These are phyloP conservation scores for Hemicordylus capensis DNA, from an alignment of 2,113 vertebrate species.

Conservation along the genomic window DNA sequence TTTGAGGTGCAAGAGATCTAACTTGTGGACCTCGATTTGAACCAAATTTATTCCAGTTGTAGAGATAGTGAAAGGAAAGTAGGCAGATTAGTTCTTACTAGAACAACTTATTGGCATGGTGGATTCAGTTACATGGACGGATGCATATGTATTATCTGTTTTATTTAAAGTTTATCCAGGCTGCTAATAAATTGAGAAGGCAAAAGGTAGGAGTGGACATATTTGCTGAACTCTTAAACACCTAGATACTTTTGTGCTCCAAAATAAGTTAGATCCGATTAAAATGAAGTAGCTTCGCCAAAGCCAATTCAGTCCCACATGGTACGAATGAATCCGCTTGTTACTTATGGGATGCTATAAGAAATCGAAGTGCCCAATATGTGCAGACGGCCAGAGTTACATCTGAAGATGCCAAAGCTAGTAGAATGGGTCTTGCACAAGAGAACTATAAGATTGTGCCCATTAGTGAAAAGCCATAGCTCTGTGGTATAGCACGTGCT, in stretches of 20 bases:
- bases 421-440: neutral
- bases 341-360: neutral
- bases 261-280: no score
- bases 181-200: neutral
- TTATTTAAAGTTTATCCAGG: slow-evolving; percentile 1
- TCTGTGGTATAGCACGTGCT: no score
- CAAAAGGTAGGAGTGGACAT: neutral
- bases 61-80: no score
- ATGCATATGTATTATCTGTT: neutral
- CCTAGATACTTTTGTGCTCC: neutral
- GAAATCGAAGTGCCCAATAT: neutral
- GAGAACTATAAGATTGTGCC: neutral
- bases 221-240: neutral
- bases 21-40: no score
- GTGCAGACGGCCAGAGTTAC: no score
- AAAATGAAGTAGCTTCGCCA: neutral
- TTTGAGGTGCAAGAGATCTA: no score
- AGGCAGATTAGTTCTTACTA: no score
- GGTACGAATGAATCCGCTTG: neutral
- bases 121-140: slow-evolving; percentile 16
- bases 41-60: no score
- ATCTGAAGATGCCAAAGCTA: neutral
- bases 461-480: no score
- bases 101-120: no score
- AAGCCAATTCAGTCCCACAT: neutral